A percentile compares a stretch with the other conserved stretches of the same genome.
Conservation (phyloP, 1,140 invertebrate species). For the Gryllus bimaculatus region DNA sequence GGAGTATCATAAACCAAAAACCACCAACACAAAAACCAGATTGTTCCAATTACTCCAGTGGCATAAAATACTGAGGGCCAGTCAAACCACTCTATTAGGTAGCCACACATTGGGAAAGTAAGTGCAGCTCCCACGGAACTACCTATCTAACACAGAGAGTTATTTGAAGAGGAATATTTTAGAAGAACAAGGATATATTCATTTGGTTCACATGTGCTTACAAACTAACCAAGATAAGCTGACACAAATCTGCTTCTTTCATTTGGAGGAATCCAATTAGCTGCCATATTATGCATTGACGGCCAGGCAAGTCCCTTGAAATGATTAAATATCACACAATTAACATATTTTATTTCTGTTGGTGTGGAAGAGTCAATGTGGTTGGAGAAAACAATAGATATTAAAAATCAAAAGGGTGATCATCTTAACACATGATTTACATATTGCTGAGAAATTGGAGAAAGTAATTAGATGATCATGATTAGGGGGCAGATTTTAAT, state of each 20-base stretch:
- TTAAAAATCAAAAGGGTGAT: neutral
- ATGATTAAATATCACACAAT: slow-evolving; percentile 14
- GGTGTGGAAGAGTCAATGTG: neutral
- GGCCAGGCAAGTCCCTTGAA: slow-evolving; percentile 71
- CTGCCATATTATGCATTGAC: slow-evolving; percentile 71
- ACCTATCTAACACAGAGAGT: slow-evolving; percentile 34
- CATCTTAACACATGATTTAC: neutral
- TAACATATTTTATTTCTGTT: neutral
- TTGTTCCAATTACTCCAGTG: slow-evolving; percentile 49
- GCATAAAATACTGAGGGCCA: slow-evolving; percentile 71
- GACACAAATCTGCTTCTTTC: slow-evolving; percentile 67
- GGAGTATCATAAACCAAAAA: slow-evolving; percentile 66
- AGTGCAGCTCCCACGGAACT: slow-evolving; percentile 58
- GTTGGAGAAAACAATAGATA: neutral
- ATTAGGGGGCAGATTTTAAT: too few species aligned
- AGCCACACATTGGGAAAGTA: slow-evolving; percentile 58
- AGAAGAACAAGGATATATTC: neutral
- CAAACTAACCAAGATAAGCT: slow-evolving; percentile 54
- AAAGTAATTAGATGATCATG: neutral
- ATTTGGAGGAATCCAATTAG: slow-evolving; percentile 71
- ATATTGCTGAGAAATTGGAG: neutral
- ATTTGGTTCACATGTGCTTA: neutral
- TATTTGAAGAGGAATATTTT: neutral
- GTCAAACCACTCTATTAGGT: slow-evolving; percentile 48
- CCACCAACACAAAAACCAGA: slow-evolving; percentile 71